A percentile compares a stretch with the other conserved stretches of the same genome.
Evolutionary conservation across 1,140 invertebrate genomes (phyloP).

Genomic region (Psix sp.): DNA sequence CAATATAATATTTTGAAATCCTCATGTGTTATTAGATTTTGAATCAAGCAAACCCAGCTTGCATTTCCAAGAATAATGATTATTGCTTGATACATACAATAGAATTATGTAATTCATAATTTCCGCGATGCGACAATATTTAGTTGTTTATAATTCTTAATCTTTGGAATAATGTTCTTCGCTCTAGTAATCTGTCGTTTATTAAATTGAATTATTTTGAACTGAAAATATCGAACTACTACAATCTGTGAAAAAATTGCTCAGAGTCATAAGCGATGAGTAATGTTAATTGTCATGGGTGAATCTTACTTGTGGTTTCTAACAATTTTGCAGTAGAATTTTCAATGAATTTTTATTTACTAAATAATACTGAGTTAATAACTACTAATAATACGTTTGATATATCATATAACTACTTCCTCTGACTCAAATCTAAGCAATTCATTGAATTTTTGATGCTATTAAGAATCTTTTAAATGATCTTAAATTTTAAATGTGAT

Average conservation of each 20-base stretch:
- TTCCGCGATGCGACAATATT: constrained; percentile 57
- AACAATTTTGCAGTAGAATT: too few relatives aligned
- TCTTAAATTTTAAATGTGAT: too few relatives aligned
- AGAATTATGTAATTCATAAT: constrained; percentile 59
- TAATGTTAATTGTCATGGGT: too few relatives aligned
- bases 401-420: too few relatives aligned
- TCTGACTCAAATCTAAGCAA: too few relatives aligned
- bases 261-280: too few relatives aligned
- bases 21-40: constrained; percentile 33
- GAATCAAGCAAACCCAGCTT: constrained; percentile 43
- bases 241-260: not conserved
- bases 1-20: constrained; percentile 17
- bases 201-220: constrained; percentile 17
- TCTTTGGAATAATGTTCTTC: constrained; percentile 8
- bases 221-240: not conserved
- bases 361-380: too few relatives aligned
- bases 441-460: too few relatives aligned
- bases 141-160: constrained; percentile 38
- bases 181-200: constrained; percentile 26
- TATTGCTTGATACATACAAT: constrained; percentile 52
- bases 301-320: too few relatives aligned
- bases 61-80: constrained; percentile 60
- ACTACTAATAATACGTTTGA: too few relatives aligned
- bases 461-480: too few relatives aligned
- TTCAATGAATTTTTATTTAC: too few relatives aligned